Percentiles rank a stretch among this genome's conserved stretches.
Evolutionary conservation across 2,888 invertebrate species (phyloP).

Genomic region (Oscheius myriophilus): DNA sequence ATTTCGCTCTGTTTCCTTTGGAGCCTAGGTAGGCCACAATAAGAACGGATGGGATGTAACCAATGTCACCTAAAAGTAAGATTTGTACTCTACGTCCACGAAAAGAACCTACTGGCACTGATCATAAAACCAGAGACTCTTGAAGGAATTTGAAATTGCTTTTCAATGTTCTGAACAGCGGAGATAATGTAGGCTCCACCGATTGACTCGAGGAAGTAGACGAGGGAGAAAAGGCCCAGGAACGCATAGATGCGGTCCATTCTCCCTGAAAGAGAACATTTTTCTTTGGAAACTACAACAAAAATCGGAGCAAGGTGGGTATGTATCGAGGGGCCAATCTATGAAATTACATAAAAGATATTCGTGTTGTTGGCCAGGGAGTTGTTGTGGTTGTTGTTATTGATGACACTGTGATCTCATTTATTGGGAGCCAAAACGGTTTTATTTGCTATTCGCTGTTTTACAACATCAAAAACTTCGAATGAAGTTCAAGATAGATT

Average conservation of each 20-base stretch:
- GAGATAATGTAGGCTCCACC: constrained; percentile 67
- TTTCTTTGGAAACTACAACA: not conserved
- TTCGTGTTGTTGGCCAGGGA: too few relatives aligned
- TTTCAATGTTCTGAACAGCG: constrained; percentile 68
- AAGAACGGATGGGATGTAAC: constrained; percentile 69
- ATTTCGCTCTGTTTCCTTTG: constrained; percentile 61
- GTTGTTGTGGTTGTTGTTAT: too few relatives aligned
- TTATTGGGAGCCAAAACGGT: too few relatives aligned
- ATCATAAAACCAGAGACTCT: constrained; percentile 67
- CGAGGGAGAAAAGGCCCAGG: constrained; percentile 63
- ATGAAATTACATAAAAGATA: not conserved
- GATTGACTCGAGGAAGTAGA: constrained; percentile 65
- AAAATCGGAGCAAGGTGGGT: not conserved
- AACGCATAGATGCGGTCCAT: constrained; percentile 62
- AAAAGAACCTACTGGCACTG: constrained; percentile 59
- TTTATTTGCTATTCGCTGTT: too few relatives aligned
- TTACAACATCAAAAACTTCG: too few relatives aligned
- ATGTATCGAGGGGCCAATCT: not conserved
- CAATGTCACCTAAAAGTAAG: constrained; percentile 63
- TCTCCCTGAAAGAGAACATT: constrained; percentile 9
- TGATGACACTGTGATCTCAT: too few relatives aligned
- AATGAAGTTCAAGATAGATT: too few relatives aligned
- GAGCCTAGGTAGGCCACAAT: constrained; percentile 69
- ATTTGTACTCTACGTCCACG: not conserved
- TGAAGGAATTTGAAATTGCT: constrained; percentile 69